Percentiles rank a stretch among this genome's conserved stretches.
These are phyloP conservation scores for Apoda limacodes DNA, from an alignment of 2,888 invertebrate species.

Conservation along the genomic window DNA sequence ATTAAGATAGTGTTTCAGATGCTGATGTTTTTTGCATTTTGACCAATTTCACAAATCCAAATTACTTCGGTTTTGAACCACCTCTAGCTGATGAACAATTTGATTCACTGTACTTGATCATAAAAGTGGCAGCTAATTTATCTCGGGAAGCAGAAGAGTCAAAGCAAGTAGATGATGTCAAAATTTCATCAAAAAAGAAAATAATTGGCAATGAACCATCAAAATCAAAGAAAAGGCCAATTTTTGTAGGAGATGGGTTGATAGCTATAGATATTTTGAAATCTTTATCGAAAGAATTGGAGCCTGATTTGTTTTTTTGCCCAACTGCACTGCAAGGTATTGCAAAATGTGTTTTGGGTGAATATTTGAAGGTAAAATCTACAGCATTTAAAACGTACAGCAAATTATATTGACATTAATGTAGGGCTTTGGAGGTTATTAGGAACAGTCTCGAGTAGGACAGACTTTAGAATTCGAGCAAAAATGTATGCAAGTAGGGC, in stretches of 20 bases:
- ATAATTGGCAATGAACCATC: constrained; percentile 15
- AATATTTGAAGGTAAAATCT: constrained; percentile 37
- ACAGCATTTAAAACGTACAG: too few species aligned
- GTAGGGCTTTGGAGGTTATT: too few species aligned
- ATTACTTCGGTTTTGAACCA: constrained; percentile 30
- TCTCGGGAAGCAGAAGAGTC: constrained; percentile 15
- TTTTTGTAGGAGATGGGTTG: constrained; percentile 49
- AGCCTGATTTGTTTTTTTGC: constrained; percentile 39
- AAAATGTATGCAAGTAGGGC: too few species aligned
- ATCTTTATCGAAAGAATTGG: constrained; percentile 34
- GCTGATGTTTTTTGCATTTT: constrained; percentile 50
- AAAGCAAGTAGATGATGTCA: constrained; percentile 10
- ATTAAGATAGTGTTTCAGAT: constrained; percentile 41
- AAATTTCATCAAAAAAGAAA: constrained; percentile 10
- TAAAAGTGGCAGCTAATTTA: constrained; percentile 43
- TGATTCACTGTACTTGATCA: constrained; percentile 40
- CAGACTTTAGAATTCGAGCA: too few species aligned
- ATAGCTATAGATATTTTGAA: constrained; percentile 39
- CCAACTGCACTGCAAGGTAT: constrained; percentile 33
- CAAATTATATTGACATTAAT: too few species aligned
- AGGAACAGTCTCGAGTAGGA: too few species aligned
- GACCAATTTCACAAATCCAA: constrained; percentile 44
- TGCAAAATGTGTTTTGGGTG: constrained; percentile 36
- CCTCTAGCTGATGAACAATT: constrained; percentile 29
- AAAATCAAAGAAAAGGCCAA: constrained; percentile 27